phyloP scores from a whole-genome alignment of 1,140 invertebrate genomes.

The Callitettix versicolor region DNA sequence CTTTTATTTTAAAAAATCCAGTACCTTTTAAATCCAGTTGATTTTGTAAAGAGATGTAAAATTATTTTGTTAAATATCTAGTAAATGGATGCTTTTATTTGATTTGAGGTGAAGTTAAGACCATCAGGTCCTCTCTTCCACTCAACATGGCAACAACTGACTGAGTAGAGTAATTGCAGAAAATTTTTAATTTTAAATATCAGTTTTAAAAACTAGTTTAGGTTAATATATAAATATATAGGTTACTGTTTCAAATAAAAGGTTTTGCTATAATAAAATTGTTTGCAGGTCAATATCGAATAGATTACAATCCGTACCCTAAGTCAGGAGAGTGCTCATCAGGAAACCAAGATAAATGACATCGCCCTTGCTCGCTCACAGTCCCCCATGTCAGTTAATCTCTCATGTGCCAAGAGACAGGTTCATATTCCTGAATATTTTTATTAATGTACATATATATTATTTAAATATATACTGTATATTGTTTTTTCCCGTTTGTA shows the following conservation, averaged over 20 bases:
- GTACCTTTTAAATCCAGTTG: too few relatives aligned
- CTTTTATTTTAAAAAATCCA: too few relatives aligned
- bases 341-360: conserved; percentile 17
- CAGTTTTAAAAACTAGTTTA: too few relatives aligned
- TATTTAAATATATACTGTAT: not conserved
- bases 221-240: too few relatives aligned
- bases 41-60: too few relatives aligned
- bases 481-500: not conserved
- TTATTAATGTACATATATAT: not conserved
- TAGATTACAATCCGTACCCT: conserved; percentile 15
- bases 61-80: too few relatives aligned
- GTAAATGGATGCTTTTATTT: too few relatives aligned
- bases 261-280: not conserved
- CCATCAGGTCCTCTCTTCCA: too few relatives aligned
- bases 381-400: not conserved
- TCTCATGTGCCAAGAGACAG: not conserved
- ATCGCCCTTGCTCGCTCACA: not conserved
- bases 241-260: too few relatives aligned
- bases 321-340: conserved; percentile 13
- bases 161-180: not conserved
- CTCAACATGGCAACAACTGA: too few relatives aligned
- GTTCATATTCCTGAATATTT: not conserved
- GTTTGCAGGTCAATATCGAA: conserved; percentile 16
- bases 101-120: too few relatives aligned
- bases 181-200: not conserved